Base-by-base conservation (phyloP, 2,113 vertebrate genomes). In the Nibea coibor region DNA sequence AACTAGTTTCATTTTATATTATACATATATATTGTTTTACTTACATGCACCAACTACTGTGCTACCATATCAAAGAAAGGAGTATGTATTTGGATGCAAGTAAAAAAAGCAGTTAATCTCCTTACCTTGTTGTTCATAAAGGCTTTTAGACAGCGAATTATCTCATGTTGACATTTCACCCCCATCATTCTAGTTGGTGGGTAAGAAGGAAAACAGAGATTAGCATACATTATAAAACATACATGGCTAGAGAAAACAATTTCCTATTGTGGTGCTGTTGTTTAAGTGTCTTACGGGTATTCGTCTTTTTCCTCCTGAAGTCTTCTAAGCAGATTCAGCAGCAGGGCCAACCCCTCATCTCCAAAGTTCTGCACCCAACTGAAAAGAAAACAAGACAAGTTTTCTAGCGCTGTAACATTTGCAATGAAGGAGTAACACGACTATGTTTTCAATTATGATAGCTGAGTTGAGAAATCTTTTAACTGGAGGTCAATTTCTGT, bases 281-380 rank as follows among this genome's bases (percentile, higher is more conserved):
- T 75, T 79, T n/a, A 6, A 28, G 10, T 54, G 26, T 77, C 93
- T 96, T 92, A 98, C 97, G 91, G 66, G 78, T 72, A 81, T 7
- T 98, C 97, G 1, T 96, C 96, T 83, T 91, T 95, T 42, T 97
- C 96, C 43, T 97, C 97, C 75, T 97, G 96, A 3, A 97, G 93
- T 82, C 90, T 94, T 92, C 90, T 95, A 19, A 98, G 93, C 62
- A 95, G 96, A 54, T 78, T 93, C 69, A 98, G 90, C 75, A 98
- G 93, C 68, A 95, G 92, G 24, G 91, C 91, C 62, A 98, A 92
- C 14, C 97, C 97, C 42, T 98, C 97, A 50, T 90, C 87, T 85
- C 97, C 97, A 94, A 98, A 98, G 63, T 95, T 97, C 89, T 98
- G 96, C 50, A 98, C 96, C 97, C 97, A 98, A 85, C 97, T 98